phyloP scores from a whole-genome alignment of 1,140 invertebrate genomes.

The Caenorhabditis brenneri region DNA sequence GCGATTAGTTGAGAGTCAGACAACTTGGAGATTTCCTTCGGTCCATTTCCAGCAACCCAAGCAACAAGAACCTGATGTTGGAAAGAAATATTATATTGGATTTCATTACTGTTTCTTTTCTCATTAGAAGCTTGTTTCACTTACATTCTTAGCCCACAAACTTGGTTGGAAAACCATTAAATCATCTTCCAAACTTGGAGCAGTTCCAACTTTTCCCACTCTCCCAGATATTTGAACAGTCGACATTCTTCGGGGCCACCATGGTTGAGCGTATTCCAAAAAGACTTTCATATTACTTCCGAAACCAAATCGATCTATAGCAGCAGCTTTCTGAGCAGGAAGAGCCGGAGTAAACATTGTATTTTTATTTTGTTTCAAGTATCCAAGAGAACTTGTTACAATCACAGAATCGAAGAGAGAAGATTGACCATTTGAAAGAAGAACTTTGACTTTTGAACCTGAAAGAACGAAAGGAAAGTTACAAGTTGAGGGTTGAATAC shows the following conservation, averaged over 20 bases:
- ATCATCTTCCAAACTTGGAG: neutral
- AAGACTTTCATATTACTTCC: slow-evolving; percentile 44
- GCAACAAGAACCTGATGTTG: slow-evolving; percentile 32
- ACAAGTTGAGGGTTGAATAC: neutral
- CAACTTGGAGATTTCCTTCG: neutral
- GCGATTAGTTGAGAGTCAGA: neutral
- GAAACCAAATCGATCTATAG: slow-evolving; percentile 18
- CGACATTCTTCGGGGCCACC: slow-evolving; percentile 2
- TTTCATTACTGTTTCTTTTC: neutral
- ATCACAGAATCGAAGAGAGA: slow-evolving; percentile 41
- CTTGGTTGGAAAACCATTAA: neutral
- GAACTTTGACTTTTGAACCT: neutral
- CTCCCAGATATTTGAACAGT: slow-evolving; percentile 31
- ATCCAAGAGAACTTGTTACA: slow-evolving; percentile 40
- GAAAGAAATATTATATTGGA: too few relatives aligned
- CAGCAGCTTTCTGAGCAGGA: neutral
- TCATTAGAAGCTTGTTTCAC: neutral
- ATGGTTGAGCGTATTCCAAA: slow-evolving; percentile 32
- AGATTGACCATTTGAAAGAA: neutral
- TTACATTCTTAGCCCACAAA: neutral
- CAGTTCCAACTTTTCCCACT: neutral
- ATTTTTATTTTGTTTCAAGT: slow-evolving; percentile 8
- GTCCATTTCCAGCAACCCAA: slow-evolving; percentile 42
- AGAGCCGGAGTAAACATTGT: slow-evolving; percentile 11
- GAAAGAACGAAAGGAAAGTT: neutral